Percentiles rank a stretch among this genome's conserved stretches.
phyloP scores from a whole-genome alignment of 2,113 vertebrate genomes.

The Thalassarche chlororhynchos region DNA sequence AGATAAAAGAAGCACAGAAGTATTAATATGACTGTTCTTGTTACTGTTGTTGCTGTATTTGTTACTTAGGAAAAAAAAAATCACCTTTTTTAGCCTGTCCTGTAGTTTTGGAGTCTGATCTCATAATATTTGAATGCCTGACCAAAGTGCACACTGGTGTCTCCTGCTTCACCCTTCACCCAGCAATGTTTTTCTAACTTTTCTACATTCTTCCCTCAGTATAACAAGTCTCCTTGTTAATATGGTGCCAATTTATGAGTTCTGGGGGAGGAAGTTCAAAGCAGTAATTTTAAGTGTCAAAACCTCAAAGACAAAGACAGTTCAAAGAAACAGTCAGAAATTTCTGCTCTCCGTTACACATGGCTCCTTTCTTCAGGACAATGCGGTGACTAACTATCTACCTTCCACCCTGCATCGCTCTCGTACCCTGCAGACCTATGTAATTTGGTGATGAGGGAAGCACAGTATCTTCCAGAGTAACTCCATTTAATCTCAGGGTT shows the following conservation, averaged over 20 bases:
- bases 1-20: background rate
- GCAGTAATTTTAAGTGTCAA: background rate
- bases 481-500: background rate
- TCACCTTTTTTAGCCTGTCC: background rate
- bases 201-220: background rate
- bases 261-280: background rate
- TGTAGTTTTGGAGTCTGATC: background rate
- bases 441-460: background rate
- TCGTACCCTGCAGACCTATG: background rate
- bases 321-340: background rate
- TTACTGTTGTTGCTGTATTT: background rate
- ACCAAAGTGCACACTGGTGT: background rate
- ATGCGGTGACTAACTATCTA: background rate
- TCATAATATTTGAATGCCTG: background rate
- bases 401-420: background rate
- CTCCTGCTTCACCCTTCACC: background rate
- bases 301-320: background rate
- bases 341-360: background rate
- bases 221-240: background rate
- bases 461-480: background rate
- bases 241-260: background rate
- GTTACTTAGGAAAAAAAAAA: background rate
- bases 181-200: background rate
- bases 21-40: background rate
- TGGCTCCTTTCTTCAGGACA: background rate